A percentile compares a stretch with the other conserved stretches of the same genome.
Conservation (phyloP, 2,113 vertebrate species). For the Gila orcuttii region DNA sequence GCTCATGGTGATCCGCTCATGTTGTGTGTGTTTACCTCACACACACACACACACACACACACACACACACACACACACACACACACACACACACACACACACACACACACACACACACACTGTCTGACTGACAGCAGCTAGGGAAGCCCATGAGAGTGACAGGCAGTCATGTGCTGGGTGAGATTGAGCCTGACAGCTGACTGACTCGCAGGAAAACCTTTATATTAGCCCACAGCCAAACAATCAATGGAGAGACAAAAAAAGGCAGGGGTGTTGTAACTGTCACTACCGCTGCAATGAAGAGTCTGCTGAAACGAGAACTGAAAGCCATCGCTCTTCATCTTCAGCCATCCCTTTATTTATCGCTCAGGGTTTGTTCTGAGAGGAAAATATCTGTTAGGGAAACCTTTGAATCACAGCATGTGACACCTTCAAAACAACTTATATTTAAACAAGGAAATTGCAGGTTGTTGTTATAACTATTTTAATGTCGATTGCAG, state of each 20-base stretch:
- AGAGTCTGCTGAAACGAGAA: neutral
- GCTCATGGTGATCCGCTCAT: neutral
- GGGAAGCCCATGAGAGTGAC: constrained; percentile 64
- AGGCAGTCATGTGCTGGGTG: constrained; percentile 65
- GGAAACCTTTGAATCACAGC: constrained; percentile 6
- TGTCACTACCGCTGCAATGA: constrained; percentile 18
- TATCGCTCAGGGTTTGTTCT: neutral
- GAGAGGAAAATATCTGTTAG: neutral
- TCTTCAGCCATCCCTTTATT: neutral
- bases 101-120: neutral
- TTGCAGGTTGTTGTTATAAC: neutral
- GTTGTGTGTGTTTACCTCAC: neutral
- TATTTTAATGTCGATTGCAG: neutral
- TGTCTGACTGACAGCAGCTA: constrained; percentile 58
- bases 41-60: too few species aligned
- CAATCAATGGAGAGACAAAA: constrained; percentile 62
- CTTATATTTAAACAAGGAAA: neutral
- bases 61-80: too few species aligned
- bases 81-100: too few species aligned
- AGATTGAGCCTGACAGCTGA: constrained; percentile 73
- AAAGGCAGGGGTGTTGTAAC: constrained; percentile 37
- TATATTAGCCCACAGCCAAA: constrained; percentile 75
- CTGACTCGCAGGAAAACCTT: constrained; percentile 77
- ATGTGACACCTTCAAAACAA: neutral
- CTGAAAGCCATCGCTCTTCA: constrained; percentile 27